These are phyloP conservation scores for Megamerina dolium DNA, from an alignment of 2,888 invertebrate species.

Conservation along the genomic window DNA sequence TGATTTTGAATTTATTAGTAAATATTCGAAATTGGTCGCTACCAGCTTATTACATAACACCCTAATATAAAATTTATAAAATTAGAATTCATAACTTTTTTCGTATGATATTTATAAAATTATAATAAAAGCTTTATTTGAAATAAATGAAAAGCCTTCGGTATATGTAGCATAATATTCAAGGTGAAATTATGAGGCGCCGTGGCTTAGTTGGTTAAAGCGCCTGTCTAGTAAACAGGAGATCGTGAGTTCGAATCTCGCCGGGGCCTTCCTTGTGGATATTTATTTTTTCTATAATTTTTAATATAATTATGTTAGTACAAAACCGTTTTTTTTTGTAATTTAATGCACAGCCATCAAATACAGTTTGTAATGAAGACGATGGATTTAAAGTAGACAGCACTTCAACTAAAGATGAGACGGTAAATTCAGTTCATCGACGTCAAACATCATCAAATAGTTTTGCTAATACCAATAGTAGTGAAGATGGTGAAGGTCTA, in stretches of 20 bases:
- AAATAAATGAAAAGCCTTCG: too few species aligned
- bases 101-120: too few species aligned
- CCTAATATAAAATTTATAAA: too few species aligned
- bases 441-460: neutral
- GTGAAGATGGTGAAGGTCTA: neutral
- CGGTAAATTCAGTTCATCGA: neutral
- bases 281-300: constrained; percentile 3
- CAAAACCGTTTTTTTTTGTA: neutral
- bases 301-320: neutral
- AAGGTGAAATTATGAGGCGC: constrained; percentile 35
- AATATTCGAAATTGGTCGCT: too few species aligned
- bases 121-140: too few species aligned
- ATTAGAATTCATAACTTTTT: neutral
- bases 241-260: constrained; percentile 50
- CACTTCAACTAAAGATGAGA: neutral
- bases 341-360: neutral
- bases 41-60: too few species aligned
- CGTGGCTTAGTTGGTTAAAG: constrained; percentile 51
- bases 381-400: neutral
- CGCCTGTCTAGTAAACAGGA: constrained; percentile 51
- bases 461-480: neutral
- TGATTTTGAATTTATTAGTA: too few species aligned
- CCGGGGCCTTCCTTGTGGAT: constrained; percentile 38
- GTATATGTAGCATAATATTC: neutral
- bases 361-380: neutral